Base-by-base conservation (phyloP, 2,113 vertebrate genomes). In the Symphodus melops region DNA sequence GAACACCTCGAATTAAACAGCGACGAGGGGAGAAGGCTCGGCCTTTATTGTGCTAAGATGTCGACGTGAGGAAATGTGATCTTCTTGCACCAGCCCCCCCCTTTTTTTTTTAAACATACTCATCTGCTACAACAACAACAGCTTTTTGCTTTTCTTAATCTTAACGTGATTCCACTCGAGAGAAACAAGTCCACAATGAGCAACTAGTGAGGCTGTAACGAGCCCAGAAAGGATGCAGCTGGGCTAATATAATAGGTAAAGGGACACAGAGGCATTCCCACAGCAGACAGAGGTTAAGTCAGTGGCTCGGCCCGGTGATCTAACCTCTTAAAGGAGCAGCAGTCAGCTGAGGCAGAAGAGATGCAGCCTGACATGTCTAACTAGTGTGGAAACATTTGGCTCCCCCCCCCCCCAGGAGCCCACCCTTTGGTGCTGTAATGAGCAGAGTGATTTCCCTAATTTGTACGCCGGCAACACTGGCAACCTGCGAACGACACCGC, bases 401-500 rank as follows among this genome's bases (percentile, higher is more conserved):
- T 85, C 85, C 72, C 68, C 85, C 85, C 72, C 68, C 85, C 87
- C 89, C 79, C 67, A 85, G 87, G 91, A 91, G 82, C 81, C 82
- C 79, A 60, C 75, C 89, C 85, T 88, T 89, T 88, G 87, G 87
- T 85, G 85, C 41, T 68, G 87, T 93, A 93, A 93, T 93, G 92
- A 93, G 87, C 86, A 84, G 56, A 78, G 83, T 76, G 82, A 93
- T 93, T 93, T 92, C 90, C 91, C 88, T 94, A 93, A 94, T 94
- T 92, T 94, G 90, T 90, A 89, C 78, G 77, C 71, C 33, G 49
- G 67, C 75, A 69, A 79, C 79, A 68, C 77, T 49, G 54, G 79
- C 90, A 78, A 89, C 91, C 88, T 80, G 81, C 42, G 62, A 90
- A 88, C 84, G 72, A 91, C 89, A 89, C 86, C 60, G 69, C 72